These are phyloP conservation scores for Drosophila hawaiiensis DNA, from an alignment of 2,888 invertebrate species.

Conservation along the genomic window DNA sequence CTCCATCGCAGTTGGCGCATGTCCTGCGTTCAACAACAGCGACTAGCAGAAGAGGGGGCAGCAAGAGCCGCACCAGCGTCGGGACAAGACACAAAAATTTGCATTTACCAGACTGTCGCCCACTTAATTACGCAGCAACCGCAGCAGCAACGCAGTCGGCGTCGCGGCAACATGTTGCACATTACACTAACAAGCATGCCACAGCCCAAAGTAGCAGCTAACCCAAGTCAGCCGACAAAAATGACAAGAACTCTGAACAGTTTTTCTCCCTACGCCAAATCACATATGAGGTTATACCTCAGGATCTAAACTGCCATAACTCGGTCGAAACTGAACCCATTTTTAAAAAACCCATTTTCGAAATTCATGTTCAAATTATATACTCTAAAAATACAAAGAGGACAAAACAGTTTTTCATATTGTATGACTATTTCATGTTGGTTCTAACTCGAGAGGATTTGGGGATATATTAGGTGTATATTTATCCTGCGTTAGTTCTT, in stretches of 20 bases:
- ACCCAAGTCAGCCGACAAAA: slow-evolving; percentile 41
- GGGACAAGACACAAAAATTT: slow-evolving; percentile 74
- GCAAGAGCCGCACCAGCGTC: slow-evolving; percentile 18
- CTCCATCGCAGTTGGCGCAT: slow-evolving; percentile 58
- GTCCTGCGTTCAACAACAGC: slow-evolving; percentile 60
- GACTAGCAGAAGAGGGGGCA: not conserved
- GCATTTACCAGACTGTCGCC: slow-evolving; percentile 79
- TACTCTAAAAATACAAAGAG: too few relatives aligned
- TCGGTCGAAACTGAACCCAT: not conserved
- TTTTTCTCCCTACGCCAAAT: not conserved
- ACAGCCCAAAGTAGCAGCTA: slow-evolving; percentile 29
- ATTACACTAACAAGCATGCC: slow-evolving; percentile 72
- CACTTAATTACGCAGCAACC: slow-evolving; percentile 75
- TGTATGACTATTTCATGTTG: not conserved
- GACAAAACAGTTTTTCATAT: too few relatives aligned
- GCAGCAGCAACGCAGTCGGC: slow-evolving; percentile 58
- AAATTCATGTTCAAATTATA: too few relatives aligned
- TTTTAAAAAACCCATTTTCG: not conserved
- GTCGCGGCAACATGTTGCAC: slow-evolving; percentile 71
- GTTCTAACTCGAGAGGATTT: not conserved
- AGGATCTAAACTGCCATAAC: too few relatives aligned
- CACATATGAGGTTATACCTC: not conserved
- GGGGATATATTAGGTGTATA: fast-evolving
- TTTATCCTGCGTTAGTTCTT: not conserved
- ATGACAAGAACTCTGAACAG: not conserved